Evolutionary conservation across 2,797 vertebrate genomes (phyloP), one percentile per base, ranked within the genome.

Genomic region (Pangasius macronema): DNA sequence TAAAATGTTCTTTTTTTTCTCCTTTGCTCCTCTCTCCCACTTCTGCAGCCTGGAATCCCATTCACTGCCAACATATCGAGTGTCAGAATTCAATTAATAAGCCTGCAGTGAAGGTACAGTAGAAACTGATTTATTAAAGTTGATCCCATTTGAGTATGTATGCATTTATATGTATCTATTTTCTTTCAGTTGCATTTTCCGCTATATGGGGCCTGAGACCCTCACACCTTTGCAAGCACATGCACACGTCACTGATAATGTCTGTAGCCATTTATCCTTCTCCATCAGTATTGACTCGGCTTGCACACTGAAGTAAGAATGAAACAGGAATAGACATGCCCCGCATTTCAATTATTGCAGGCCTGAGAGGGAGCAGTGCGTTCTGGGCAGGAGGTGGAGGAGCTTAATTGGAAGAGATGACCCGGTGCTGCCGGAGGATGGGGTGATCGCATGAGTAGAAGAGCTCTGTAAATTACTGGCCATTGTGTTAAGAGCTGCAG

Each of bases 41-140:
- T 53, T 36, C 11, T 67, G 49, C 95, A 99, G 99, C 98, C 90
- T 99, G 99, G 99, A 99, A 99, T 94, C 99, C 99, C 85, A 99
- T 99, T 92, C 99, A 99, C 92, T 99, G 99, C 94, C 99, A 99
- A 93, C 99, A 99, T 91, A 99, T 98, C 0, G 99, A 99, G 95
- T 99, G 99, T 91, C 98, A 99, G 92, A 99, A 99, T 55, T 97
- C 99, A 2, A 99, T 99, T 93, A 99, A 99, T 94, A 99, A 99
- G 90, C 98, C 99, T 83, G 99, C 99, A 27, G 99, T 99, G 75
- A 99, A 99, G 99, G 99, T 99, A 97, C 92, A 90, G 79, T 84
- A 24, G 7, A 59, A 0, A 0, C 39, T 53, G 46, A 65, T 88
- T 83, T 82, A 76, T 9, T 67, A 9, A 67, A 13, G 30, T 83